phyloP scores from a whole-genome alignment of 2,113 vertebrate species.

The Agapornis roseicollis region DNA sequence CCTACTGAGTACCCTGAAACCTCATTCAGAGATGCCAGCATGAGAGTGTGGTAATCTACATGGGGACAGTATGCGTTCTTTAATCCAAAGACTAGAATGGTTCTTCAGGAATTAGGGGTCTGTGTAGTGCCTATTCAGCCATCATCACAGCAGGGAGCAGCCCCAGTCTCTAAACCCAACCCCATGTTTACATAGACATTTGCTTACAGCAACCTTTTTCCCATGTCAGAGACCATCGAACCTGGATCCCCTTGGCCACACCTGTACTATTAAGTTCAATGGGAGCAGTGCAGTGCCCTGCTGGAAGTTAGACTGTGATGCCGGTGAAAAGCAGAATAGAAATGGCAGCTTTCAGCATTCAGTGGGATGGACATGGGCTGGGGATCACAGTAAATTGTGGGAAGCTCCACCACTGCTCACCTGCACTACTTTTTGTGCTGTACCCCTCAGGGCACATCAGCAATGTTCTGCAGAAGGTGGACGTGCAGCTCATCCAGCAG shows the following conservation, averaged over 20 bases:
- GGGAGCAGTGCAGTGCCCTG: not conserved
- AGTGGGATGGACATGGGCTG: not conserved
- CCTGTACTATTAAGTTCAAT: not conserved
- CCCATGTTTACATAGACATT: not conserved
- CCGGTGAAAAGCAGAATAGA: not conserved
- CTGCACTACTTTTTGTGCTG: not conserved
- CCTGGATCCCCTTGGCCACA: not conserved
- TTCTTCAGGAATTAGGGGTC: not conserved
- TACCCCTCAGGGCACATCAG: slow-evolving; percentile 74
- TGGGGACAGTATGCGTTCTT: not conserved
- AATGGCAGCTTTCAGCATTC: not conserved
- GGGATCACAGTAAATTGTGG: fast-evolving
- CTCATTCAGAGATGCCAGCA: not conserved
- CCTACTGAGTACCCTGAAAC: not conserved
- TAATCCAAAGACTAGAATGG: not conserved
- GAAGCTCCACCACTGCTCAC: not conserved
- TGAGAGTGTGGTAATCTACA: not conserved
- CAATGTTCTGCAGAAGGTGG: slow-evolving; percentile 86
- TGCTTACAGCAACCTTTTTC: not conserved
- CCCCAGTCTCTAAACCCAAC: not conserved
- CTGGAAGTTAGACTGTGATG: not conserved
- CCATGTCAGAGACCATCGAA: not conserved
- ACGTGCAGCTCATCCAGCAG: slow-evolving; percentile 85
- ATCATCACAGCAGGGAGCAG: not conserved
- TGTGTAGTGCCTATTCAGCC: not conserved